Evolutionary conservation across 2,113 vertebrate species (phyloP), one percentile per base, ranked within the genome.

Genomic region (Panthera uncia): DNA sequence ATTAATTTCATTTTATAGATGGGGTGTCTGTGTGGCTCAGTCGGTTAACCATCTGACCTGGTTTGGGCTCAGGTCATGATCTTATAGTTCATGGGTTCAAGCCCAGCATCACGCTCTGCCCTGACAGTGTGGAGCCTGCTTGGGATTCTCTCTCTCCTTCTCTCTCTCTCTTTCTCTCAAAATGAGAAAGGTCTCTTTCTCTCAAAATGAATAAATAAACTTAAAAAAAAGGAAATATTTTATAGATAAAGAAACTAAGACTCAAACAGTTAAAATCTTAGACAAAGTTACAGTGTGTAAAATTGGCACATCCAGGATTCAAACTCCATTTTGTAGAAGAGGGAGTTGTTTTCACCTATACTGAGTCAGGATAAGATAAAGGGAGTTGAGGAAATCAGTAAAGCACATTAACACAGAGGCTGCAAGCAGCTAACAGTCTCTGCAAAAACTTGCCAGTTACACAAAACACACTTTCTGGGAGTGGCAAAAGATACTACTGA

Each of bases 401-500:
- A 74, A 88, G 31, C 69, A 96, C 45, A 69, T 41, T 86, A 95
- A 94, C 11, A 50, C 21, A 6, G 88, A 95, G 31, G 2, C 84
- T 93, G 85, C 74, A 80, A 78, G 81, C 73, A 94, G 48, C 74
- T 18, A 69, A 63, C 13, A 88, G 69, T 48, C 45, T 95, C 92
- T 98, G 88, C 66, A 96, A 65, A 98, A 97, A 13, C 87, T 92
- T 95, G 79, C 76, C 25, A 33, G 23, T 94, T 71, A 91, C 27
- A 45, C 1, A 11, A 93, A 93, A 79, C 50, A 25, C 31, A 31
- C 71, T 79, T 92, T 98, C 91, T 50, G 96, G 95, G 96, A 96
- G 76, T 68, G 89, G 83, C 80, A 97, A 90, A 94, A 95, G 90
- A 87, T 89, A 94, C 63, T 78, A 90, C 29, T 82, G 95, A 97